Evolutionary conservation across 2,113 vertebrate species (phyloP).

Genomic region (Aptenodytes forsteri): DNA sequence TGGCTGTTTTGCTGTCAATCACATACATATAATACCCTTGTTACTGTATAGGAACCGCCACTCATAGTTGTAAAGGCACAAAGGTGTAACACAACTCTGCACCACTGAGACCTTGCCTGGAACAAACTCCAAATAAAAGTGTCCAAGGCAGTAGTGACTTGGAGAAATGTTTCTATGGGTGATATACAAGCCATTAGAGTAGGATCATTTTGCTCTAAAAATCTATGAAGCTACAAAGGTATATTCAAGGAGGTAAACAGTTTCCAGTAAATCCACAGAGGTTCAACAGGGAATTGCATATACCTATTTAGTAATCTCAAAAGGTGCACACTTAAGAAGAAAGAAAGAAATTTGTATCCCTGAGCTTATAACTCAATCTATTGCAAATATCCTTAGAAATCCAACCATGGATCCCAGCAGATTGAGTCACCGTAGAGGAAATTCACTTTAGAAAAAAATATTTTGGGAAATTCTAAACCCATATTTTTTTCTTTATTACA

Average conservation of each 20-base stretch:
- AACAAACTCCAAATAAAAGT: neutral
- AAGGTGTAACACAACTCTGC: neutral
- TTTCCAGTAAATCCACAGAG: neutral
- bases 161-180: neutral
- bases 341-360: neutral
- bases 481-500: neutral
- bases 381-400: conserved; percentile 3
- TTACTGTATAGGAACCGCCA: neutral
- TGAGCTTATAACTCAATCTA: conserved; percentile 14
- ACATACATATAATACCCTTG: neutral
- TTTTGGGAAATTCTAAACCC: neutral
- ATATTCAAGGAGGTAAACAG: neutral
- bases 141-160: neutral
- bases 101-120: neutral
- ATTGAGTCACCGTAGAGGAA: neutral
- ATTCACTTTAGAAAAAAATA: neutral
- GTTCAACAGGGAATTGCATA: neutral
- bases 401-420: neutral
- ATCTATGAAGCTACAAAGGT: neutral
- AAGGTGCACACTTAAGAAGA: neutral
- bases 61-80: neutral
- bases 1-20: neutral
- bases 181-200: neutral
- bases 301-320: neutral
- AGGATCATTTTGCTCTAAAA: neutral